Percentiles rank a stretch among this genome's conserved stretches.
These are phyloP conservation scores for Drosophila biarmipes DNA, from an alignment of 1,140 invertebrate genomes.

Conservation along the genomic window DNA sequence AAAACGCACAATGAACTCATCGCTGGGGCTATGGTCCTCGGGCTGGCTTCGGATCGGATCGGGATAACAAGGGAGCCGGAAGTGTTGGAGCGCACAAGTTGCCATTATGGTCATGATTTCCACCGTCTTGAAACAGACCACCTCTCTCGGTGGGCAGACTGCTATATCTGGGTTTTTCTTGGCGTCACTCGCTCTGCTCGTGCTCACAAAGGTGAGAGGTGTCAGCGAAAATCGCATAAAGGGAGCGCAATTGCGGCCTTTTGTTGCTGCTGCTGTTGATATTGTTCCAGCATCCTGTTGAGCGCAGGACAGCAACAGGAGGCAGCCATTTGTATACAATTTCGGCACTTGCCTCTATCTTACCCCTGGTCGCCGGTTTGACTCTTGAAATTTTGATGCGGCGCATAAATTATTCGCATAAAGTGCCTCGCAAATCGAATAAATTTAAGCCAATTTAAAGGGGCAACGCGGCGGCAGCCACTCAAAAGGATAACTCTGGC, in stretches of 20 bases:
- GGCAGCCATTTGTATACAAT: constrained; percentile 38
- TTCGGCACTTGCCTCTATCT: constrained; percentile 48
- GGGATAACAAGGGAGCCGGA: constrained; percentile 34
- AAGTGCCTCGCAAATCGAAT: constrained; percentile 58
- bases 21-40: constrained; percentile 20
- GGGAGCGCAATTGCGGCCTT: constrained; percentile 51
- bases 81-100: constrained; percentile 54
- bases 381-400: constrained; percentile 56
- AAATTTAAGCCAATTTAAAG: constrained; percentile 67
- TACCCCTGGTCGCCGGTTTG: constrained; percentile 21
- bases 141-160: background rate
- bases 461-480: constrained; percentile 24
- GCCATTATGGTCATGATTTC: constrained; percentile 60
- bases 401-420: constrained; percentile 57
- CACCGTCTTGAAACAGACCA: constrained; percentile 4
- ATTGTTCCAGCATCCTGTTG: constrained; percentile 51
- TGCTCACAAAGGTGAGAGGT: constrained; percentile 52
- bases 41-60: constrained; percentile 7
- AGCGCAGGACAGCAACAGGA: constrained; percentile 57
- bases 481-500: constrained; percentile 30
- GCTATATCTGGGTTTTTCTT: constrained; percentile 17
- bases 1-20: constrained; percentile 61
- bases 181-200: constrained; percentile 22
- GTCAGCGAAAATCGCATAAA: constrained; percentile 60
- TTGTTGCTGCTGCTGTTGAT: constrained; percentile 30